phyloP scores from a whole-genome alignment of 2,797 vertebrate genomes.

The Brachymystax lenok region DNA sequence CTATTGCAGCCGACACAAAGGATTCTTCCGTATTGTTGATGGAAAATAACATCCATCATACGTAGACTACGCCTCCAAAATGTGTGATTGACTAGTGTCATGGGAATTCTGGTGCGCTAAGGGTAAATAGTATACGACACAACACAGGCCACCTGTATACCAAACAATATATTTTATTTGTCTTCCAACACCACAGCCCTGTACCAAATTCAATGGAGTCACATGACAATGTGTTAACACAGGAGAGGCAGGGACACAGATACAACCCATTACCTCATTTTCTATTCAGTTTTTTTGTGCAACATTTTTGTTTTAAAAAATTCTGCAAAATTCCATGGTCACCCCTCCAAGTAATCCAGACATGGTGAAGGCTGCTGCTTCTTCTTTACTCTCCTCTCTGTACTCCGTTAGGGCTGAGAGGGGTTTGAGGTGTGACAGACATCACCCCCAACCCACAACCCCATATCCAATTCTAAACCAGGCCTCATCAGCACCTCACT shows the following conservation, averaged over 20 bases:
- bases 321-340: neutral
- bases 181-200: slow-evolving; percentile 98
- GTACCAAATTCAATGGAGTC: slow-evolving; percentile 99
- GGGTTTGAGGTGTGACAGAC: slow-evolving; percentile 1
- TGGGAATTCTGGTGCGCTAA: too few relatives aligned
- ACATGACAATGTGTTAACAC: slow-evolving; percentile 95
- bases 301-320: neutral
- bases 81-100: too few relatives aligned
- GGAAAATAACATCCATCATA: too few relatives aligned
- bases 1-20: neutral
- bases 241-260: slow-evolving; percentile 80
- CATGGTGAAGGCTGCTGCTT: neutral
- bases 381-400: neutral
- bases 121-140: too few relatives aligned
- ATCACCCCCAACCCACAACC: neutral
- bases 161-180: slow-evolving; percentile 67
- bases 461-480: neutral
- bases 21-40: too few relatives aligned
- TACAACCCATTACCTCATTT: slow-evolving; percentile 60
- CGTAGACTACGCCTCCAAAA: too few relatives aligned
- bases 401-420: neutral
- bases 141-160: slow-evolving; percentile 59
- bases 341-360: neutral
- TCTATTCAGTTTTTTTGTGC: neutral
- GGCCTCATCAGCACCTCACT: neutral